Conservation (phyloP, 2,797 vertebrate genomes). For the Malurus splendens region DNA sequence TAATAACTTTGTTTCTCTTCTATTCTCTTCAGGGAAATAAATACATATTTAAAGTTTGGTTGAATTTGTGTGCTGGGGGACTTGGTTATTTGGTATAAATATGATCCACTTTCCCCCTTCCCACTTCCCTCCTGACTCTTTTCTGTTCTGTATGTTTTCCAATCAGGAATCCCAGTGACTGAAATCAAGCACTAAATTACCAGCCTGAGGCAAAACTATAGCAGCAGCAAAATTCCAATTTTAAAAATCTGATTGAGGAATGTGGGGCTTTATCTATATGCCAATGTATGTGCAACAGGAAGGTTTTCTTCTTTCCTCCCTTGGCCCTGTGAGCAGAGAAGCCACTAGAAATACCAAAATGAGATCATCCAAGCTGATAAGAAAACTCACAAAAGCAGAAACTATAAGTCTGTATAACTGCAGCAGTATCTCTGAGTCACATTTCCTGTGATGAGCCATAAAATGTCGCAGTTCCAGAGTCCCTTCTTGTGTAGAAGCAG, state of each 20-base stretch:
- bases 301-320: background rate
- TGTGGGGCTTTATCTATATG: background rate
- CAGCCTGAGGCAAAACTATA: conserved; percentile 34
- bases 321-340: background rate
- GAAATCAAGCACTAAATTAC: conserved; percentile 3
- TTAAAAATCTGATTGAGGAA: conserved; percentile 30
- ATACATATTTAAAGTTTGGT: conserved; percentile 23
- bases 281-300: background rate
- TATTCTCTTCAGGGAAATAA: background rate
- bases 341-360: background rate
- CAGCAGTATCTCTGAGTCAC: background rate
- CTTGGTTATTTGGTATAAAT: conserved; percentile 17
- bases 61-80: background rate
- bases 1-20: conserved; percentile 20
- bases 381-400: background rate
- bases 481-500: background rate
- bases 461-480: background rate
- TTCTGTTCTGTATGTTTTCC: background rate
- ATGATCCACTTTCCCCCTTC: background rate
- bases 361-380: background rate
- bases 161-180: background rate
- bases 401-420: background rate
- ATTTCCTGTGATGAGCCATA: background rate
- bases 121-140: background rate
- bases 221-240: conserved; percentile 40